A percentile compares a stretch with the other conserved stretches of the same genome.
phyloP scores from a whole-genome alignment of 2,888 invertebrate genomes.

The Timandra comae region DNA sequence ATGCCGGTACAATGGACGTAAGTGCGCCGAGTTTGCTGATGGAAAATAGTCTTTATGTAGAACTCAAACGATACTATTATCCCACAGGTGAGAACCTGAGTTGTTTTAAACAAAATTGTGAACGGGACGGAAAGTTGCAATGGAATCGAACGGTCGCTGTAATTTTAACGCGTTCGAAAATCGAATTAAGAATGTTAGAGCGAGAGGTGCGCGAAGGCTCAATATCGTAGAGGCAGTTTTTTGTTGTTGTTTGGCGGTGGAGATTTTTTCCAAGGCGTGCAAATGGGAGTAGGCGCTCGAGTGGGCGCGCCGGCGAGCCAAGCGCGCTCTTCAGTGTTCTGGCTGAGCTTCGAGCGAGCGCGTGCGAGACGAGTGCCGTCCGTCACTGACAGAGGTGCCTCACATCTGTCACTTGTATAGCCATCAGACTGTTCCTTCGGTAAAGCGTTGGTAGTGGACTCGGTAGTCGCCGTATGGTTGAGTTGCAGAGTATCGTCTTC shows the following conservation, averaged over 20 bases:
- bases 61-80: conserved; percentile 1
- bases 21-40: conserved; percentile 8
- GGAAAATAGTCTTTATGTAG: conserved; percentile 27
- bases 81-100: conserved; percentile 4
- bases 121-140: conserved; percentile 68
- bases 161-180: conserved; percentile 75
- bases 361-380: conserved; percentile 57
- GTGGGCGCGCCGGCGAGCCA: conserved; percentile 72
- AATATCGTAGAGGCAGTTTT: conserved; percentile 62
- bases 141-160: conserved; percentile 63
- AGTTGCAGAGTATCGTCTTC: conserved; percentile 32
- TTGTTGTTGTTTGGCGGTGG: conserved; percentile 69
- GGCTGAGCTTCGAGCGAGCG: conserved; percentile 74
- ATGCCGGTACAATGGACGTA: conserved; percentile 33
- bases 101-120: conserved; percentile 33
- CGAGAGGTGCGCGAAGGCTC: conserved; percentile 66
- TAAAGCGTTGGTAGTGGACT: conserved; percentile 32
- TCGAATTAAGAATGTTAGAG: conserved; percentile 75
- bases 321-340: conserved; percentile 77
- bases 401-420: conserved; percentile 26
- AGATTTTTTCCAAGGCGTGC: conserved; percentile 75
- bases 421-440: conserved; percentile 39
- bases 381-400: conserved; percentile 42
- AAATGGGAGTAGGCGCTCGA: conserved; percentile 74
- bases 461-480: conserved; percentile 49